Conservation (phyloP, 1,140 invertebrate species). For the Pantala flavescens region DNA sequence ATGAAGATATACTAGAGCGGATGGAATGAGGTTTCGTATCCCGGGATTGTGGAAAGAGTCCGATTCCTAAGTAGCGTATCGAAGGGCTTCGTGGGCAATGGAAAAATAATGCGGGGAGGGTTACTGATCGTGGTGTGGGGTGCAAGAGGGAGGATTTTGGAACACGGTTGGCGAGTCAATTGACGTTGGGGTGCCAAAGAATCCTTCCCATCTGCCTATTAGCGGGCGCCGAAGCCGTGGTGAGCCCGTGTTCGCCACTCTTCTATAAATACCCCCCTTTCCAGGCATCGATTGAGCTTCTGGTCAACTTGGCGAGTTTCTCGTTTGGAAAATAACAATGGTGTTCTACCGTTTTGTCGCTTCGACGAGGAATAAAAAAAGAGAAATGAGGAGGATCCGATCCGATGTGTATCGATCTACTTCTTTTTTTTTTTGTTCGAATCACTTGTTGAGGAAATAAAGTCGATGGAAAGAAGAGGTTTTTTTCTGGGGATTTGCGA, state of each 20-base stretch:
- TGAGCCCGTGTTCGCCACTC: background rate
- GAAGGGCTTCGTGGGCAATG: no score
- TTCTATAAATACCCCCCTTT: constrained; percentile 1
- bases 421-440: no score
- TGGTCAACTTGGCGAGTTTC: constrained; percentile 4
- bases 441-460: no score
- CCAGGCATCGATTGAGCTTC: background rate
- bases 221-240: background rate
- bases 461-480: no score
- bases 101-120: background rate
- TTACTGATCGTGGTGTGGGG: background rate
- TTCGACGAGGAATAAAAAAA: background rate
- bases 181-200: background rate
- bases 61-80: no score
- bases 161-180: background rate
- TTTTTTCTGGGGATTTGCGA: no score
- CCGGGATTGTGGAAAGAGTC: no score
- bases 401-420: no score
- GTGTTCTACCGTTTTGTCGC: background rate
- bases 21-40: no score
- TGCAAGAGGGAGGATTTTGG: background rate
- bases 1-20: no score
- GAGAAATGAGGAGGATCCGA: background rate
- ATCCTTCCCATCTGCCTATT: background rate
- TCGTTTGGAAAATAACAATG: background rate